These are phyloP conservation scores for Hypomecis atomaria DNA, from an alignment of 2,888 invertebrate genomes.

Conservation along the genomic window DNA sequence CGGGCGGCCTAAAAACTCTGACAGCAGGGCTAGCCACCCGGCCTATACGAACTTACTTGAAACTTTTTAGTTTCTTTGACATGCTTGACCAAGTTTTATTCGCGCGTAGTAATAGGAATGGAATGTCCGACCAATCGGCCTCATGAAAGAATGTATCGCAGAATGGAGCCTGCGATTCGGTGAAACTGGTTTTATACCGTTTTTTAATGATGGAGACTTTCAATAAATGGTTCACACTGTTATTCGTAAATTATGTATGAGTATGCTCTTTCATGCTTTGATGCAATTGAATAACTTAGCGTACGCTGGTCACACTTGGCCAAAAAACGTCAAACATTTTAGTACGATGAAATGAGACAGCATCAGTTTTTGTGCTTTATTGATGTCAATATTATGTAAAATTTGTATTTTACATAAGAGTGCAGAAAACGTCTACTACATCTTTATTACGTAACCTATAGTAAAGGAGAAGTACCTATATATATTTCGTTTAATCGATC, in stretches of 20 bases:
- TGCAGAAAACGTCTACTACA: no score
- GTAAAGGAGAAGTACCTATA: no score
- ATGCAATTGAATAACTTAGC: background rate
- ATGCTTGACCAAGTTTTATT: slow-evolving; percentile 36
- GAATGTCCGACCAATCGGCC: slow-evolving; percentile 42
- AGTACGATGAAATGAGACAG: no score
- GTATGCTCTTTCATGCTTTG: background rate
- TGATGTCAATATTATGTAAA: no score
- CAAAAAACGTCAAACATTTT: no score
- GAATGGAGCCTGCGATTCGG: slow-evolving; percentile 34
- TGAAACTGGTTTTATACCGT: slow-evolving; percentile 41
- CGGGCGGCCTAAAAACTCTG: no score
- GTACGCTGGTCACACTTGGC: background rate
- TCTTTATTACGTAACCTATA: no score
- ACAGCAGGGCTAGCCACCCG: no score
- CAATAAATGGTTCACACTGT: slow-evolving; percentile 5
- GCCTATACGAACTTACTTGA: slow-evolving; percentile 3
- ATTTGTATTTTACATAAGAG: no score
- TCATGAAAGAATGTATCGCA: slow-evolving; percentile 39
- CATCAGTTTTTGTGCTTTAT: no score
- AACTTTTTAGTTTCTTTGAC: slow-evolving; percentile 35
- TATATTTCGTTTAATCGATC: no score
- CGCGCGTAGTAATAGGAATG: slow-evolving; percentile 42
- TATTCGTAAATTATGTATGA: slow-evolving; percentile 1
- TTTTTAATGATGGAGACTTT: slow-evolving; percentile 25